Evolutionary conservation across 2,797 vertebrate genomes (phyloP).

Genomic region (Thamnophis elegans): DNA sequence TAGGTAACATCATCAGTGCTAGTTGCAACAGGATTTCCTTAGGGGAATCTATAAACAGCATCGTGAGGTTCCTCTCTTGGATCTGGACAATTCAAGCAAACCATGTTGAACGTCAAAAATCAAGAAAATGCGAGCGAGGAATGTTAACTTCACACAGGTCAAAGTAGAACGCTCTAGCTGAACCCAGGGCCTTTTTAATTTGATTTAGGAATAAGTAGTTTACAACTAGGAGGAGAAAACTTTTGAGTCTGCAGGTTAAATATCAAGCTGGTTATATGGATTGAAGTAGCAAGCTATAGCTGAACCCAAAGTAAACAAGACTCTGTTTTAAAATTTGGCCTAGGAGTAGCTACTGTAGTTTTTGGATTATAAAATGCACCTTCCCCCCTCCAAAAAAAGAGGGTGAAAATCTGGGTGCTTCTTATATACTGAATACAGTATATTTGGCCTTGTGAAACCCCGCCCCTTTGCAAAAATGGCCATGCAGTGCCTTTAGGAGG

Average conservation of each 20-base stretch:
- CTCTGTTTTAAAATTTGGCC: too few relatives aligned
- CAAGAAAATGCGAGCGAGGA: background rate
- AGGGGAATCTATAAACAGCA: background rate
- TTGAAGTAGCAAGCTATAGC: background rate
- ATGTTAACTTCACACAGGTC: background rate
- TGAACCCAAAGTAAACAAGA: background rate
- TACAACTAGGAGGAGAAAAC: background rate
- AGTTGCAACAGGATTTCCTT: background rate
- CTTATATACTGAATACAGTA: too few relatives aligned
- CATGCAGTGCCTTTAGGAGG: too few relatives aligned
- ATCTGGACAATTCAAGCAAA: background rate
- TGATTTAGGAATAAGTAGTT: background rate
- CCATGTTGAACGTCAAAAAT: background rate
- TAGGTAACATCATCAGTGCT: too few relatives aligned
- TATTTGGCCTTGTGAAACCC: too few relatives aligned
- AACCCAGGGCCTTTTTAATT: background rate
- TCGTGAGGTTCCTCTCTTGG: too few relatives aligned
- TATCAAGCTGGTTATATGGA: background rate
- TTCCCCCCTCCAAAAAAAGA: too few relatives aligned
- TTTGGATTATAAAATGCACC: too few relatives aligned
- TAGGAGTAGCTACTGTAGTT: too few relatives aligned
- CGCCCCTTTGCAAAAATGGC: too few relatives aligned
- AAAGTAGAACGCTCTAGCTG: background rate
- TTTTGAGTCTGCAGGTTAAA: background rate
- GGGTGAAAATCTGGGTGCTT: too few relatives aligned